Evolutionary conservation across 2,797 vertebrate genomes (phyloP).

Genomic region (Brachyalestes nurse): DNA sequence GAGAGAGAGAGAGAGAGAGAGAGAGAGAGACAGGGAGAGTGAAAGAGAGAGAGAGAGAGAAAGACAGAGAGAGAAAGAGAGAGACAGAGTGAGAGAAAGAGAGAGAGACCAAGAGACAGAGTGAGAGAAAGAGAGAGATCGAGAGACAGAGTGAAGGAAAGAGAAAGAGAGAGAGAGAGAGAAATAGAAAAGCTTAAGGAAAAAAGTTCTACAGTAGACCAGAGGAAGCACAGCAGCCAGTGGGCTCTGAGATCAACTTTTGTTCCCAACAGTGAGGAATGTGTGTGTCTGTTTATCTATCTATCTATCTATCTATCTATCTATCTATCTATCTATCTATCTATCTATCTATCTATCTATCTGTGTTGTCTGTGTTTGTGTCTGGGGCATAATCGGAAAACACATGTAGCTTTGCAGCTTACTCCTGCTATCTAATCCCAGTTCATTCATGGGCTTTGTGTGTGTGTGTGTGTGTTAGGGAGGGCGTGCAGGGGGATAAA

Average conservation of each 20-base stretch:
- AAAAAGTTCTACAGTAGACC: not conserved
- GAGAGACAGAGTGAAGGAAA: no score
- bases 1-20: no score
- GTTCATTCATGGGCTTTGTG: constrained; percentile 11
- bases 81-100: not conserved
- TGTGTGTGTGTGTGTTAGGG: not conserved
- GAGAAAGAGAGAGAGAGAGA: no score
- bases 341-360: no score
- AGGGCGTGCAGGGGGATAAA: not conserved
- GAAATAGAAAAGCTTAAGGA: constrained; percentile 1
- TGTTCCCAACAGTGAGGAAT: not conserved
- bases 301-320: not conserved
- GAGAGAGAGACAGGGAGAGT: not conserved
- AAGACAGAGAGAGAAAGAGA: no score
- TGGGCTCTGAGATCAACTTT: constrained; percentile 19
- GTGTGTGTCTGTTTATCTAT: not conserved
- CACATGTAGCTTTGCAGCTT: constrained; percentile 5
- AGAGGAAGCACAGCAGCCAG: constrained; percentile 10
- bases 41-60: no score
- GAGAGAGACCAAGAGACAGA: no score
- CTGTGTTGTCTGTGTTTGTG: constrained; percentile 5
- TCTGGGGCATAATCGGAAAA: not conserved
- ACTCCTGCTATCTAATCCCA: not conserved
- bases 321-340: no score
- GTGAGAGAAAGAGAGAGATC: no score